Evolutionary conservation across 2,888 invertebrate species (phyloP).

Genomic region (Hirtodrosophila alboralis): DNA sequence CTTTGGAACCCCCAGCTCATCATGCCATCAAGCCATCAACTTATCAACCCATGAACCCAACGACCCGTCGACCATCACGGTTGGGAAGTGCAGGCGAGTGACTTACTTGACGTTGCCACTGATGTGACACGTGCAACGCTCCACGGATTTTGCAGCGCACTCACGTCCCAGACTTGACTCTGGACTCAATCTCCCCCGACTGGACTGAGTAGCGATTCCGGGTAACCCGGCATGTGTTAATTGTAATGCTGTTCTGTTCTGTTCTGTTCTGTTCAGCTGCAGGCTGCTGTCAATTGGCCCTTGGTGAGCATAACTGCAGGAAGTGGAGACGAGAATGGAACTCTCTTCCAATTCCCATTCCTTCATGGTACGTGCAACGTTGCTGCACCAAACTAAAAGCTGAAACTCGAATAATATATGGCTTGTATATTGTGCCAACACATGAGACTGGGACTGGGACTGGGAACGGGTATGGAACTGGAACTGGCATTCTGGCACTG

Average conservation of each 20-base stretch:
- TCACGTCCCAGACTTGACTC: constrained; percentile 48
- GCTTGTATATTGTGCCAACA: constrained; percentile 54
- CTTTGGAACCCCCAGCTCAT: neutral
- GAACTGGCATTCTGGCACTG: constrained; percentile 3
- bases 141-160: constrained; percentile 56
- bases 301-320: constrained; percentile 19
- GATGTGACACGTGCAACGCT: constrained; percentile 62
- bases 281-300: constrained; percentile 62
- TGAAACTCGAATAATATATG: constrained; percentile 59
- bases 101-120: constrained; percentile 41
- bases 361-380: constrained; percentile 28
- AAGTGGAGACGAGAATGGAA: neutral
- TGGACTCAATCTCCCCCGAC: constrained; percentile 27
- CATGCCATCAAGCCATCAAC: neutral
- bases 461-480: constrained; percentile 7
- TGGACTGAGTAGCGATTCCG: constrained; percentile 27
- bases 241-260: constrained; percentile 68
- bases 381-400: constrained; percentile 23
- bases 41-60: neutral
- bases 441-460: constrained; percentile 36
- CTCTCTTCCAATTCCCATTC: neutral
- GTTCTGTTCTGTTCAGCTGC: no score
- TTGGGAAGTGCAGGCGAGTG: constrained; percentile 42
- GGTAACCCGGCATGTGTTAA: constrained; percentile 61
- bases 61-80: constrained; percentile 18